These are phyloP conservation scores for Cheilosia soror DNA, from an alignment of 2,888 invertebrate species.

Conservation along the genomic window DNA sequence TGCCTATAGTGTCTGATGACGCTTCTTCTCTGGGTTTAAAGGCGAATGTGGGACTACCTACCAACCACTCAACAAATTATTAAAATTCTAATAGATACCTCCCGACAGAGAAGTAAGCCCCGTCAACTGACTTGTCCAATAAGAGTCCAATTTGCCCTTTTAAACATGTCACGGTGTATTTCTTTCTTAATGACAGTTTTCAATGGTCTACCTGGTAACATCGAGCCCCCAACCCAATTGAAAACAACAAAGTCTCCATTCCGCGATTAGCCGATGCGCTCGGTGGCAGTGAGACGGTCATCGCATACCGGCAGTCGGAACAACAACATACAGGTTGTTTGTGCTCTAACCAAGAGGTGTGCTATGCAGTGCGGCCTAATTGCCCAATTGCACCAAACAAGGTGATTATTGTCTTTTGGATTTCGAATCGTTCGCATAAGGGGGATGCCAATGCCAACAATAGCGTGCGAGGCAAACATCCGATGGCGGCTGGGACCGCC, in stretches of 20 bases:
- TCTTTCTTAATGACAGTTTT: background rate
- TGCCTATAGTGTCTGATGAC: too few relatives aligned
- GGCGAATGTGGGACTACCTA: too few relatives aligned
- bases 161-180: background rate
- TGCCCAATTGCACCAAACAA: constrained; percentile 71
- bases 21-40: too few relatives aligned
- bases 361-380: constrained; percentile 63
- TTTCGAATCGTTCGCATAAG: constrained; percentile 31
- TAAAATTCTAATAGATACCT: too few relatives aligned
- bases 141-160: background rate
- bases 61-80: too few relatives aligned
- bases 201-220: constrained; percentile 51
- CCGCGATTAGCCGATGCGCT: background rate
- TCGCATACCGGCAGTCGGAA: background rate
- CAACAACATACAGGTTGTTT: constrained; percentile 61
- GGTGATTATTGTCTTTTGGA: constrained; percentile 64
- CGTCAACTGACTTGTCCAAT: background rate
- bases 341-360: constrained; percentile 51
- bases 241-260: constrained; percentile 40
- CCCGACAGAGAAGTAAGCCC: too few relatives aligned
- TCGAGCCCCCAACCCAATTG: constrained; percentile 1
- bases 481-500: constrained; percentile 73
- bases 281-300: constrained; percentile 38
- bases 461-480: constrained; percentile 55
- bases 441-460: constrained; percentile 52